Conservation (phyloP, 2,797 vertebrate species). For the Psittacula derbiana region DNA sequence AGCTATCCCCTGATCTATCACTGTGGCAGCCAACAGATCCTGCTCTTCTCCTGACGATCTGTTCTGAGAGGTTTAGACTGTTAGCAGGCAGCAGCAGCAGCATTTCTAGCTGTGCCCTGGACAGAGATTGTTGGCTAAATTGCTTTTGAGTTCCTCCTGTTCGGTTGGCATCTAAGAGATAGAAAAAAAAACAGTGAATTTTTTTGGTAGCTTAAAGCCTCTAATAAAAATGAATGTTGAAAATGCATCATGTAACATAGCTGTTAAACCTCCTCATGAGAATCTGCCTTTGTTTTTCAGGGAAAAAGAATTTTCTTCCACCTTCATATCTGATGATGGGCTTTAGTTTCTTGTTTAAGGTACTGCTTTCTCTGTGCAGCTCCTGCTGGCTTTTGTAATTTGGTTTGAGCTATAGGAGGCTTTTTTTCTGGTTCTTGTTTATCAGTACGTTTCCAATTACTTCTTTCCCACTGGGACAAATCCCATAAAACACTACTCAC, state of each 20-base stretch:
- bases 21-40: background rate
- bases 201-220: background rate
- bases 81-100: background rate
- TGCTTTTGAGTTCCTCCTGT: background rate
- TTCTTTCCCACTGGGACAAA: background rate
- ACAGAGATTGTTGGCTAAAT: background rate
- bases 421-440: background rate
- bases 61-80: background rate
- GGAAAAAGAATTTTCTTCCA: conserved; percentile 97
- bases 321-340: conserved; percentile 99
- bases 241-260: background rate
- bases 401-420: background rate
- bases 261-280: background rate
- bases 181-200: background rate
- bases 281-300: conserved; percentile 74
- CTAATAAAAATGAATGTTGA: background rate
- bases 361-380: conserved; percentile 54
- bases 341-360: conserved; percentile 98
- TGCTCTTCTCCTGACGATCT: background rate
- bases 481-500: background rate
- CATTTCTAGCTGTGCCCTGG: background rate
- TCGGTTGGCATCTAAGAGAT: background rate
- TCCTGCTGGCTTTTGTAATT: conserved; percentile 1
- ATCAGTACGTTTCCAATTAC: background rate
- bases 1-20: background rate